Evolutionary conservation across 2,797 vertebrate genomes (phyloP).

Genomic region (Anabacerthia variegaticeps): DNA sequence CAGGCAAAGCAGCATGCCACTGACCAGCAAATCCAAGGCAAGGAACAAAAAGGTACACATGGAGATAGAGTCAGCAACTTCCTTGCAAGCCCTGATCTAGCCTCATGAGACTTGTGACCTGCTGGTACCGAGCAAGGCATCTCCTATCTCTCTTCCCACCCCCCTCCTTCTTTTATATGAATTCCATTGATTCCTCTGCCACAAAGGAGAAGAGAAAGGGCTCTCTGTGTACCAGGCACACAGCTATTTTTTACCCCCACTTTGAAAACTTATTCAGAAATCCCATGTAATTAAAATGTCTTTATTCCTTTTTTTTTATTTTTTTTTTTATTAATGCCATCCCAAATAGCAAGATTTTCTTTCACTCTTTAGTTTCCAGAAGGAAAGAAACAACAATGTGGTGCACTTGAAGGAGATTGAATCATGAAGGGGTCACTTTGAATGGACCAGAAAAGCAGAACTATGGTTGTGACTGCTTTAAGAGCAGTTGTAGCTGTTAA

Average conservation of each 20-base stretch:
- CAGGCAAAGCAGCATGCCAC: constrained; percentile 86
- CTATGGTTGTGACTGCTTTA: neutral
- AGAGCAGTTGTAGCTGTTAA: neutral
- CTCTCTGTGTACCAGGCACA: constrained; percentile 75
- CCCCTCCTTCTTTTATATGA: constrained; percentile 60
- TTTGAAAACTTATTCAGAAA: constrained; percentile 59
- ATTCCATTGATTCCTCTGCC: constrained; percentile 75
- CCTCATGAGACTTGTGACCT: constrained; percentile 73
- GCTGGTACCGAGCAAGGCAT: constrained; percentile 69
- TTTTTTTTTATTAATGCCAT: constrained; percentile 3
- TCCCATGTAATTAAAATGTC: constrained; percentile 50
- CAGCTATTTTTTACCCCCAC: neutral
- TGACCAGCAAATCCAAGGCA: constrained; percentile 84
- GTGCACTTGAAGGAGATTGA: neutral
- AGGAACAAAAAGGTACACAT: constrained; percentile 71
- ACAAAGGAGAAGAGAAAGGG: constrained; percentile 52
- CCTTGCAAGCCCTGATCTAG: constrained; percentile 45
- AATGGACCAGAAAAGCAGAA: neutral
- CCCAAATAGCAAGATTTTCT: constrained; percentile 1
- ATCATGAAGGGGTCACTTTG: neutral
- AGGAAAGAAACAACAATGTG: neutral
- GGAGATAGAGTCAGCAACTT: constrained; percentile 69
- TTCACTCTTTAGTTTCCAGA: constrained; percentile 38
- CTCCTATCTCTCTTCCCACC: constrained; percentile 67
- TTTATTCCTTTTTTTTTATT: constrained; percentile 14